phyloP scores from a whole-genome alignment of 2,888 invertebrate species.

The Oxystoma pomonae region DNA sequence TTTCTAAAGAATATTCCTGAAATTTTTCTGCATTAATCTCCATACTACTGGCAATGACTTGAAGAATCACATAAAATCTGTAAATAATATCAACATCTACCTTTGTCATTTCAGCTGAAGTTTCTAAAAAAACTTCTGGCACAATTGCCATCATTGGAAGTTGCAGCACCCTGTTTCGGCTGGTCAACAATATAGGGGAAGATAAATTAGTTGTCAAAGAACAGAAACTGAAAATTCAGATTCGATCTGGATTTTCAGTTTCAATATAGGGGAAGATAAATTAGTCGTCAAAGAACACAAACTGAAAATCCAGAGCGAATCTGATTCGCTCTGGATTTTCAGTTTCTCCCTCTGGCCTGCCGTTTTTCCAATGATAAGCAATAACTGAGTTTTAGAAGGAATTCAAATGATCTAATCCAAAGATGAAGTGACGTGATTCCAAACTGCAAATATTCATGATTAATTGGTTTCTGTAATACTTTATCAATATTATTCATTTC shows the following conservation, averaged over 20 bases:
- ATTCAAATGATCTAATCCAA: conserved; percentile 9
- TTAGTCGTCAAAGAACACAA: too few species aligned
- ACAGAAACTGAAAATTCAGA: too few species aligned
- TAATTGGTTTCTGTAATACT: conserved; percentile 7
- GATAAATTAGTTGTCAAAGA: too few species aligned
- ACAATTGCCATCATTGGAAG: too few species aligned
- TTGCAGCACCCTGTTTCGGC: too few species aligned
- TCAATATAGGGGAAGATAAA: too few species aligned
- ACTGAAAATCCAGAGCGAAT: neutral
- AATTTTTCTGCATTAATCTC: neutral
- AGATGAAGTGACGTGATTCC: conserved; percentile 9
- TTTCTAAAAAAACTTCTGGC: conserved; percentile 11
- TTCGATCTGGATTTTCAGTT: too few species aligned
- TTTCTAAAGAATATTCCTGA: conserved; percentile 4
- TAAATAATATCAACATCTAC: neutral
- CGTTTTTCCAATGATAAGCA: conserved; percentile 4
- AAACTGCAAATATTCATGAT: conserved; percentile 1
- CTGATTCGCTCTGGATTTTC: conserved; percentile 3
- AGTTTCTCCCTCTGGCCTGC: conserved; percentile 7
- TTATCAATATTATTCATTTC: conserved; percentile 10
- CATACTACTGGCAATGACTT: too few species aligned
- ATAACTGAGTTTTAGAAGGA: conserved; percentile 6
- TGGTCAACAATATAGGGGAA: neutral
- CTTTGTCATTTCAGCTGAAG: conserved; percentile 6
- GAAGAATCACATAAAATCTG: neutral